Conservation (phyloP, 2,113 vertebrate species). For the Peromyscus leucopus region DNA sequence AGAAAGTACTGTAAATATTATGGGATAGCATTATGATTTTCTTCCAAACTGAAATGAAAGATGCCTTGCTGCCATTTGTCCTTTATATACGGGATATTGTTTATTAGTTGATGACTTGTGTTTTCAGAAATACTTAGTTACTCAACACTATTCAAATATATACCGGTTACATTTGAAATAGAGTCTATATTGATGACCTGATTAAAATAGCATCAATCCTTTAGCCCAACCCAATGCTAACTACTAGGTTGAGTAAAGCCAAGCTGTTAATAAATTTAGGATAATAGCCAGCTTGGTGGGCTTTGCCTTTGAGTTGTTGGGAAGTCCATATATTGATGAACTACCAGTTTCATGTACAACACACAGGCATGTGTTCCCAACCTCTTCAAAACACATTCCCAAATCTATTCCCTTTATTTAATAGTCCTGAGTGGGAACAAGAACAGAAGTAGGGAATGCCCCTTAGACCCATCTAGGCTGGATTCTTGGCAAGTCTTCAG, state of each 20-base stretch:
- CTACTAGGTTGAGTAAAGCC: not conserved
- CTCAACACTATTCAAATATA: slow-evolving; percentile 35
- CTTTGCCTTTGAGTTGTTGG: slow-evolving; percentile 36
- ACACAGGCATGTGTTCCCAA: not conserved
- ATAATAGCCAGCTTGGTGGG: not conserved
- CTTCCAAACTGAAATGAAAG: slow-evolving; percentile 52
- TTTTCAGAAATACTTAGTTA: slow-evolving; percentile 25
- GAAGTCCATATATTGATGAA: slow-evolving; percentile 26
- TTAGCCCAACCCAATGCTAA: slow-evolving; percentile 28
- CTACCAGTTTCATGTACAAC: slow-evolving; percentile 25
- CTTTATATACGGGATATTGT: slow-evolving; percentile 25
- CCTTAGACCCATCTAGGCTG: not conserved
- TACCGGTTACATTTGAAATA: not conserved
- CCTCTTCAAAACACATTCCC: not conserved
- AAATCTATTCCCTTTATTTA: not conserved
- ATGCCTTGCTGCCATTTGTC: not conserved
- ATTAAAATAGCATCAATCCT: slow-evolving; percentile 48
- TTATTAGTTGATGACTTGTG: slow-evolving; percentile 1
- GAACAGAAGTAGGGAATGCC: not conserved
- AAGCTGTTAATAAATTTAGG: slow-evolving; percentile 49
- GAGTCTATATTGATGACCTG: not conserved
- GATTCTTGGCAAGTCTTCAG: not conserved
- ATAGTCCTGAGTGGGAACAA: not conserved
- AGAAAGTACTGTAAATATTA: slow-evolving; percentile 61
- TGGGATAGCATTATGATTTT: slow-evolving; percentile 38